Conservation (phyloP, 2,113 vertebrate species). For the Eonycteris spelaea region DNA sequence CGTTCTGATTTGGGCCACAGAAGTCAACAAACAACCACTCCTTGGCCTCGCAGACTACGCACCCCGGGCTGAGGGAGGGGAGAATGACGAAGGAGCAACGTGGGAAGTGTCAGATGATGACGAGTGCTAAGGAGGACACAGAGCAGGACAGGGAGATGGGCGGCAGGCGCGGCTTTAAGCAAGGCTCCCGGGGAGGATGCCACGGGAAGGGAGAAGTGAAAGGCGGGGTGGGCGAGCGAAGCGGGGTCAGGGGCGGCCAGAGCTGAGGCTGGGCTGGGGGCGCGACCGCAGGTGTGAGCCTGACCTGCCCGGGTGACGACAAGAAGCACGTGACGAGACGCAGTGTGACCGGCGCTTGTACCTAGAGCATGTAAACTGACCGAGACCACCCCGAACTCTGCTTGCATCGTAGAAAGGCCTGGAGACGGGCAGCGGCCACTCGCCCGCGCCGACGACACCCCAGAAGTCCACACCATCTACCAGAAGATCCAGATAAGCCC, state of each 20-base stretch:
- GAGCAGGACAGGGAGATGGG: background rate
- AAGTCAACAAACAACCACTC: background rate
- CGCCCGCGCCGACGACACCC: background rate
- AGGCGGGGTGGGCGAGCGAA: accelerated
- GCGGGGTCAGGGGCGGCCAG: background rate
- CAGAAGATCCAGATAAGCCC: background rate
- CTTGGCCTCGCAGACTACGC: background rate
- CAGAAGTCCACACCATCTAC: background rate
- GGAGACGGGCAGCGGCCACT: background rate
- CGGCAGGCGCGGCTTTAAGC: background rate
- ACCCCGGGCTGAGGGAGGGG: background rate
- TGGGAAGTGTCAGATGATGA: background rate
- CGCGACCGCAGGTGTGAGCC: background rate
- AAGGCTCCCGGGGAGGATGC: background rate
- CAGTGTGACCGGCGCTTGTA: background rate
- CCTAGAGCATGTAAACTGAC: background rate
- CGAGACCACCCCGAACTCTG: background rate
- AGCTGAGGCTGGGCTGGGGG: background rate
- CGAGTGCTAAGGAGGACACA: background rate
- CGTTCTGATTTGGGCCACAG: background rate
- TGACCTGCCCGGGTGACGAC: background rate
- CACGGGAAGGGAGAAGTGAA: background rate
- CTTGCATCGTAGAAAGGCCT: background rate
- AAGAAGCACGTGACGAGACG: too few species aligned
- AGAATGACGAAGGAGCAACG: background rate